Conservation (phyloP, 2,113 vertebrate genomes). For the Rhynchomys soricoides region DNA sequence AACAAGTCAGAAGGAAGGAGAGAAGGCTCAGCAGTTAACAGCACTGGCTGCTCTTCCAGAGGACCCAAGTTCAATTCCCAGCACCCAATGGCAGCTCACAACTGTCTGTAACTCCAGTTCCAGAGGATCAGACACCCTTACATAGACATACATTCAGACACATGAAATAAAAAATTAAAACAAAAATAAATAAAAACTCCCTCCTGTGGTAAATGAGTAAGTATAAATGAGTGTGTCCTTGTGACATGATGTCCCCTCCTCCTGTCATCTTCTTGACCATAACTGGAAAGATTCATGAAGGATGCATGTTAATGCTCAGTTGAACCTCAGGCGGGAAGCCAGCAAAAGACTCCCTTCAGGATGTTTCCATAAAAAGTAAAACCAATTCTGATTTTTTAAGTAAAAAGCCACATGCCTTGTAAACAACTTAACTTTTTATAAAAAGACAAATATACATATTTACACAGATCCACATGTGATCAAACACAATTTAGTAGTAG, state of each 20-base stretch:
- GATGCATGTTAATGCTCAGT: background rate
- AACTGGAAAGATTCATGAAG: background rate
- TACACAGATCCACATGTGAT: slow-evolving; percentile 83
- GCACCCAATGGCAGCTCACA: too few species aligned
- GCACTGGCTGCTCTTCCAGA: too few species aligned
- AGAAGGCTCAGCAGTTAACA: too few species aligned
- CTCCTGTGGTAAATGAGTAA: background rate
- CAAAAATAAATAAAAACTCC: background rate
- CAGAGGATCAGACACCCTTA: too few species aligned
- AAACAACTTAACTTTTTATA: slow-evolving; percentile 82
- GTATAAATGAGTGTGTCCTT: background rate
- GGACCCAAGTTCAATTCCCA: too few species aligned
- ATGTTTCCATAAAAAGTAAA: slow-evolving; percentile 18
- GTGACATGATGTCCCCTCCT: background rate
- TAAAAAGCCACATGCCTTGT: slow-evolving; percentile 58
- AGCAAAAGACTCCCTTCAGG: background rate
- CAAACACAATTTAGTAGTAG: slow-evolving; percentile 75
- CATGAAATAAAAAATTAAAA: too few species aligned
- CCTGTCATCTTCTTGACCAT: background rate
- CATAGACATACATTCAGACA: too few species aligned
- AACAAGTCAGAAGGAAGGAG: too few species aligned
- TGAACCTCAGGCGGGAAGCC: background rate
- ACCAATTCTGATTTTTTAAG: slow-evolving; percentile 22
- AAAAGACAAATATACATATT: slow-evolving; percentile 87
- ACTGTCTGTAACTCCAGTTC: too few species aligned